phyloP scores from a whole-genome alignment of 2,888 invertebrate genomes.

The Napeogenes inachia region DNA sequence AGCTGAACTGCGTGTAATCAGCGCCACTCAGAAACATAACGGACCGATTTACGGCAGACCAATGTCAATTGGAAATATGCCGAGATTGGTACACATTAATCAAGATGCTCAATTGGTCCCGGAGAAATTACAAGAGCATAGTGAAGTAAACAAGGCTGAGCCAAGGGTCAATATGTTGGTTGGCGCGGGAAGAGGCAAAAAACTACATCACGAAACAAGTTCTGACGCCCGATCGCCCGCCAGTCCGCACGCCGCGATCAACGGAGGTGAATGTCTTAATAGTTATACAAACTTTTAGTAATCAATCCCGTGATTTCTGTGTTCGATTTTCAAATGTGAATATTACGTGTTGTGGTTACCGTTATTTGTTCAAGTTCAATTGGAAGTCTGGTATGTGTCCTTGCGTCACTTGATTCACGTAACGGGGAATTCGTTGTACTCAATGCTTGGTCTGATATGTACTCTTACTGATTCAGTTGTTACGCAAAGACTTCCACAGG shows the following conservation, averaged over 20 bases:
- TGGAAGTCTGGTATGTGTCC: constrained; percentile 61
- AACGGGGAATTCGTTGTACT: neutral
- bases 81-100: constrained; percentile 36
- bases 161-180: constrained; percentile 62
- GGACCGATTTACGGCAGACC: constrained; percentile 59
- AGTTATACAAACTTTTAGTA: constrained; percentile 26
- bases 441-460: neutral
- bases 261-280: constrained; percentile 72
- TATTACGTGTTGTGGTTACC: constrained; percentile 44
- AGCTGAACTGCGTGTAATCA: constrained; percentile 53
- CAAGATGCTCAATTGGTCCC: constrained; percentile 68
- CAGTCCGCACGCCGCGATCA: constrained; percentile 74
- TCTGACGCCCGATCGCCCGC: constrained; percentile 76
- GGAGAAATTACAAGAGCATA: constrained; percentile 66
- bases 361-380: constrained; percentile 56
- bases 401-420: constrained; percentile 34
- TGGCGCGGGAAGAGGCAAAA: constrained; percentile 63
- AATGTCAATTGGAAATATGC: constrained; percentile 5
- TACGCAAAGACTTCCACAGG: too few species aligned
- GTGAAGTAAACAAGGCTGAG: constrained; percentile 63
- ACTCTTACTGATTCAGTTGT: neutral
- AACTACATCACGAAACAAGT: constrained; percentile 80
- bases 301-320: constrained; percentile 33
- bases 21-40: constrained; percentile 58
- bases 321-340: constrained; percentile 35